Evolutionary conservation across 2,113 vertebrate species (phyloP).

Genomic region (Ivindomyrus marchei): DNA sequence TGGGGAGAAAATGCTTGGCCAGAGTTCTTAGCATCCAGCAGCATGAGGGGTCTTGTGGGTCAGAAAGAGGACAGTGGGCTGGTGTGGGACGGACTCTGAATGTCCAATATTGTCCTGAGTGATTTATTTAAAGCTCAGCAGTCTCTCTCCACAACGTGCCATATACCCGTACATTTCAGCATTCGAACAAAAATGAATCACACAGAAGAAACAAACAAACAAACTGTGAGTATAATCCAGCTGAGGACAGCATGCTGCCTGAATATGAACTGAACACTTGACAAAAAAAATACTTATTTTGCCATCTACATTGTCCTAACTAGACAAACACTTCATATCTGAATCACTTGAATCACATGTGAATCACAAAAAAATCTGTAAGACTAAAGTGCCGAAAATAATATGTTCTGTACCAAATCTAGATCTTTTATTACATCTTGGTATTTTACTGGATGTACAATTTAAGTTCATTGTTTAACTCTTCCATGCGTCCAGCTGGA

Average conservation of each 20-base stretch:
- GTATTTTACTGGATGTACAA: not conserved
- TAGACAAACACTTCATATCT: not conserved
- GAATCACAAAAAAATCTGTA: not conserved
- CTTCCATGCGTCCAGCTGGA: not conserved
- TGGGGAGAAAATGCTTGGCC: not conserved
- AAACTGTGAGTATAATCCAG: not conserved
- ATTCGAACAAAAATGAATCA: not conserved
- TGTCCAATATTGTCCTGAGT: not conserved
- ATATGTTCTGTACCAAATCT: not conserved
- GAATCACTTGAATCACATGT: not conserved
- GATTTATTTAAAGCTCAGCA: not conserved
- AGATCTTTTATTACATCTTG: not conserved
- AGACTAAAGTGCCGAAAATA: not conserved
- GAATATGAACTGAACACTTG: not conserved
- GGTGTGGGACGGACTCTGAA: not conserved
- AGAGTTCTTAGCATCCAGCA: not conserved
- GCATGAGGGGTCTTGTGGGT: not conserved
- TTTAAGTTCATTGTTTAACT: not conserved
- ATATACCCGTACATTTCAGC: not conserved
- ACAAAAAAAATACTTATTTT: not conserved
- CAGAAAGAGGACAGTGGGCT: not conserved
- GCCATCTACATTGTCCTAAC: not conserved
- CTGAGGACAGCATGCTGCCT: not conserved
- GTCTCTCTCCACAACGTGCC: not conserved
- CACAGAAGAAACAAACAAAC: not conserved